These are phyloP conservation scores for Himalopsyche japonica DNA, from an alignment of 2,888 invertebrate genomes.

Conservation along the genomic window DNA sequence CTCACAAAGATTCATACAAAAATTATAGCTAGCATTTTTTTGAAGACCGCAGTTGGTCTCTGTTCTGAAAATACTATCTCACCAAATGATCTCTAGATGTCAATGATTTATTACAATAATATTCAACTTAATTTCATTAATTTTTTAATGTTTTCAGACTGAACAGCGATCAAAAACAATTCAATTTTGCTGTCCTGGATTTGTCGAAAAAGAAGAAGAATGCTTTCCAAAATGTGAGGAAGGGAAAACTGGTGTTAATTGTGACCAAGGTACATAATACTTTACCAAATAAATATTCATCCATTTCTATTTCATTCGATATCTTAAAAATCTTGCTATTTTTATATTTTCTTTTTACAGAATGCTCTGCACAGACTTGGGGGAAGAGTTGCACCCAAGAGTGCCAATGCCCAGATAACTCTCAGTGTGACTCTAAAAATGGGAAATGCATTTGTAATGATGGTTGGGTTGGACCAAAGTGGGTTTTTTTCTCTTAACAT, in stretches of 20 bases:
- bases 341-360: conserved; percentile 50
- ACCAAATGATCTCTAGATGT: too few relatives aligned
- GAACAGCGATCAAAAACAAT: conserved; percentile 68
- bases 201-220: conserved; percentile 64
- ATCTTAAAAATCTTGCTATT: neutral
- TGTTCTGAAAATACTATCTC: too few relatives aligned
- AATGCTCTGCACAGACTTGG: conserved; percentile 71
- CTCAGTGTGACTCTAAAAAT: conserved; percentile 65
- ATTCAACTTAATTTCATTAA: too few relatives aligned
- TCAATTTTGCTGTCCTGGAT: conserved; percentile 77
- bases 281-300: neutral
- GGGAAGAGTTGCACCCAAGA: conserved; percentile 72
- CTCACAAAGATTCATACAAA: too few relatives aligned
- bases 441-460: conserved; percentile 69
- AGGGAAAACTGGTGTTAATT: conserved; percentile 65
- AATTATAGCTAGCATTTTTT: too few relatives aligned
- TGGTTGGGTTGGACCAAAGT: conserved; percentile 73
- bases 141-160: conserved; percentile 57
- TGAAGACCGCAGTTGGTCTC: too few relatives aligned
- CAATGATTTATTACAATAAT: too few relatives aligned
- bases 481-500: conserved; percentile 46
- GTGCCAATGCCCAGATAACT: conserved; percentile 67
- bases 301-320: neutral
- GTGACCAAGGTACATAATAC: conserved; percentile 58
- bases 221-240: conserved; percentile 67